Percentiles rank a stretch among this genome's conserved stretches.
These are phyloP conservation scores for Dioctria rufipes DNA, from an alignment of 2,888 invertebrate genomes.

Conservation along the genomic window DNA sequence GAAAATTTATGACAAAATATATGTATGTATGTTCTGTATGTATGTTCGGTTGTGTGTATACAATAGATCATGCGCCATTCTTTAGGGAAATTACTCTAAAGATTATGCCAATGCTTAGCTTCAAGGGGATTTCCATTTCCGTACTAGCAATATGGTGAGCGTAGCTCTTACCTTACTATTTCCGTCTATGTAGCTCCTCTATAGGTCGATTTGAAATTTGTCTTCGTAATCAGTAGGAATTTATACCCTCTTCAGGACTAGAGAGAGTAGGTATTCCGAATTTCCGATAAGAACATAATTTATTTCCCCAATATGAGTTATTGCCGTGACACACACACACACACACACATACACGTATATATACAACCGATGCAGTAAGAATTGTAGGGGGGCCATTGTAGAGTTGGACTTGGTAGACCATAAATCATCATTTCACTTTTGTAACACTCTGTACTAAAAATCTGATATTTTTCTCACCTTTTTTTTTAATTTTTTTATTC, in stretches of 20 bases:
- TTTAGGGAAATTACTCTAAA: conserved; percentile 21
- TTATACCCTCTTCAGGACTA: conserved; percentile 11
- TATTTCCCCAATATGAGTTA: conserved; percentile 1
- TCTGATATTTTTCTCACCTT: conserved; percentile 7
- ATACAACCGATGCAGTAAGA: no score
- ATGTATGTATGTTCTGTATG: conserved; percentile 24
- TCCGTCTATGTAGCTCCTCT: conserved; percentile 3
- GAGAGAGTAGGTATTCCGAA: neutral
- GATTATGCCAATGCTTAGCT: conserved; percentile 6
- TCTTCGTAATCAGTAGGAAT: conserved; percentile 19
- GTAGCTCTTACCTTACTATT: neutral
- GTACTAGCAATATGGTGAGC: no score
- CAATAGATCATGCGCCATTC: neutral
- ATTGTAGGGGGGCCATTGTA: neutral
- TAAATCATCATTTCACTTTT: neutral
- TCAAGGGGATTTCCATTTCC: conserved; percentile 29
- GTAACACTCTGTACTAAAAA: neutral
- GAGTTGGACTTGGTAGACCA: neutral
- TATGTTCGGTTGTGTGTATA: no score
- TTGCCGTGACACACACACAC: neutral
- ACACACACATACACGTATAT: no score
- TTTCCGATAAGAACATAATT: conserved; percentile 17
- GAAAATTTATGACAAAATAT: conserved; percentile 50
- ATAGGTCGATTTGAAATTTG: conserved; percentile 29
- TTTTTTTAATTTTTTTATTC: neutral